These are phyloP conservation scores for Rhadina sibilatrix DNA, from an alignment of 2,113 vertebrate genomes.

Conservation along the genomic window DNA sequence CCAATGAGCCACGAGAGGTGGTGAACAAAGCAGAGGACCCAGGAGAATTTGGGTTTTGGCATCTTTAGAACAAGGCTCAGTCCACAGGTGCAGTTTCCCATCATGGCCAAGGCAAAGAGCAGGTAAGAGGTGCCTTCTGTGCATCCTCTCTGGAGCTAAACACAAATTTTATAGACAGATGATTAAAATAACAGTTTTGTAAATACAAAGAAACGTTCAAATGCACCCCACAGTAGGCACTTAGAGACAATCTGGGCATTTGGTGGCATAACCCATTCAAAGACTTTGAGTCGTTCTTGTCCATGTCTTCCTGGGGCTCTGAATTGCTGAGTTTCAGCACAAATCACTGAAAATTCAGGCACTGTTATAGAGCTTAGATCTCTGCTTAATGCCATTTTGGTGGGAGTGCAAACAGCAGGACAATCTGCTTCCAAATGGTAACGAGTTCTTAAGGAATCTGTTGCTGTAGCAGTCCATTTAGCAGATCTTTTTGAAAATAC, in stretches of 20 bases:
- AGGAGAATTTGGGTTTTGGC: slow-evolving; percentile 42
- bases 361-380: not conserved
- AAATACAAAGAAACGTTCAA: not conserved
- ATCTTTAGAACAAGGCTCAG: slow-evolving; percentile 71
- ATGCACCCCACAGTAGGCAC: accelerated
- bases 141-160: slow-evolving; percentile 68
- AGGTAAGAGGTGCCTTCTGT: slow-evolving; percentile 72
- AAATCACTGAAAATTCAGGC: not conserved
- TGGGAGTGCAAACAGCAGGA: not conserved
- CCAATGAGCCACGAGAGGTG: slow-evolving; percentile 75
- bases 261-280: not conserved
- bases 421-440: not conserved
- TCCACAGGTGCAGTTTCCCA: slow-evolving; percentile 67
- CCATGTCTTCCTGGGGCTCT: not conserved
- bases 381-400: not conserved
- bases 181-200: not conserved
- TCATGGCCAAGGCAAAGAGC: slow-evolving; percentile 67
- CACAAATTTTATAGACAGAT: not conserved
- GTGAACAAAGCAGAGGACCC: slow-evolving; percentile 60
- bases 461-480: not conserved
- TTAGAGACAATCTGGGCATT: not conserved
- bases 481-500: not conserved
- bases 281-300: not conserved
- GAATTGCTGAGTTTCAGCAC: not conserved
- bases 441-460: not conserved